Evolutionary conservation across 2,888 invertebrate species (phyloP).

Genomic region (Acanthosepion pharaonis): DNA sequence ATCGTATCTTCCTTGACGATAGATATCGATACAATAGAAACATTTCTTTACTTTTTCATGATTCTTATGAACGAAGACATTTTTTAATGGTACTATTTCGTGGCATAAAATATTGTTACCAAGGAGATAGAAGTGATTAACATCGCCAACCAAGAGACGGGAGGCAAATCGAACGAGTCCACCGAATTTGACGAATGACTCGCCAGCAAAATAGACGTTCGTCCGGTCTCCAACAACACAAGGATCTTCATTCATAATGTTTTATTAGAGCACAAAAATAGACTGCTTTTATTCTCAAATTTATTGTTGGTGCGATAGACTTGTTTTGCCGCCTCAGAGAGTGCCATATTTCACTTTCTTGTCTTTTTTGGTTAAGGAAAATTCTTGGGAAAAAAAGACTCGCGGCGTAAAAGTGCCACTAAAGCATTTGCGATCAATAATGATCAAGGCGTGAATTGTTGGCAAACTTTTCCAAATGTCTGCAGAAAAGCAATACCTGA

Average conservation of each 20-base stretch:
- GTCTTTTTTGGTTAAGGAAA: background rate
- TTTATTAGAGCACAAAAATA: constrained; percentile 33
- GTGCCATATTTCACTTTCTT: background rate
- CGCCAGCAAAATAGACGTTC: background rate
- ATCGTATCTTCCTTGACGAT: too few relatives aligned
- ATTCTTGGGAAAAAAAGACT: background rate
- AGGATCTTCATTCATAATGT: background rate
- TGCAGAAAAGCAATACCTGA: background rate
- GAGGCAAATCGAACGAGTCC: background rate
- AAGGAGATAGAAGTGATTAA: background rate
- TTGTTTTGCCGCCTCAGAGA: background rate
- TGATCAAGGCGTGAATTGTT: background rate
- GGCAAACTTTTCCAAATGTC: background rate
- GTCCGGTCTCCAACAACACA: background rate
- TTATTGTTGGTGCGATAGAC: background rate
- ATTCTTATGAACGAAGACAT: too few relatives aligned
- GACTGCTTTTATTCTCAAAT: background rate
- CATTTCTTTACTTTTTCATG: too few relatives aligned
- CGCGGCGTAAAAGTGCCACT: background rate
- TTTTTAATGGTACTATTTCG: background rate
- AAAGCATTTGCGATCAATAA: background rate
- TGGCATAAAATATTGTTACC: background rate
- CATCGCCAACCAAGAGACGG: background rate
- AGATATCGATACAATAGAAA: too few relatives aligned
- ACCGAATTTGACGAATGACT: background rate